Evolutionary conservation across 2,888 invertebrate species (phyloP).

Genomic region (Rhagophthalmus giganteus): DNA sequence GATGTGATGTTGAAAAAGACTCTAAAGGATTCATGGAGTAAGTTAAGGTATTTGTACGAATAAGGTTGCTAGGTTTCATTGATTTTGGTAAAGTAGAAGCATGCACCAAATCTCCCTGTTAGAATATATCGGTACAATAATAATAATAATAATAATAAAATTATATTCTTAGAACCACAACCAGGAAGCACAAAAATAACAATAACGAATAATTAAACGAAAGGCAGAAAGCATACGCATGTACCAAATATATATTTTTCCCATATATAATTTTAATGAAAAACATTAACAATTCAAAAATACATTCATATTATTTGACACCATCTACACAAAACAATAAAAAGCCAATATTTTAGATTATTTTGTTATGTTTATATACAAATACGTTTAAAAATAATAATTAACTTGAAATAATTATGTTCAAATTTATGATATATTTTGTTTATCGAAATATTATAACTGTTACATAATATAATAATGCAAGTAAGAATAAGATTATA

Average conservation of each 20-base stretch:
- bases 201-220: too few relatives aligned
- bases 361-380: constrained; percentile 2
- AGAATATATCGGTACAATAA: constrained; percentile 31
- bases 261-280: constrained; percentile 28
- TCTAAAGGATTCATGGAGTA: neutral
- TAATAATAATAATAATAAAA: constrained; percentile 3
- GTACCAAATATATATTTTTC: constrained; percentile 32
- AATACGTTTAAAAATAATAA: too few relatives aligned
- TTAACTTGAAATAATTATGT: too few relatives aligned
- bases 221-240: constrained; percentile 15
- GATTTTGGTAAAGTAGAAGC: constrained; percentile 48
- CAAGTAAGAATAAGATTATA: too few relatives aligned
- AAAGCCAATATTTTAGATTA: constrained; percentile 2
- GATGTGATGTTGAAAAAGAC: constrained; percentile 1
- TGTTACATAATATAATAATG: too few relatives aligned
- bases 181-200: constrained; percentile 6
- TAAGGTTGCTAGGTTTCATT: constrained; percentile 38
- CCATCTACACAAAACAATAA: constrained; percentile 18
- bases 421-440: neutral
- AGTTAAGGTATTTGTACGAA: constrained; percentile 38
- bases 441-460: neutral
- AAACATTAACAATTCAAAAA: constrained; percentile 43
- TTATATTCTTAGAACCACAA: constrained; percentile 2
- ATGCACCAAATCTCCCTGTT: constrained; percentile 39
- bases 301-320: constrained; percentile 45